phyloP scores from a whole-genome alignment of 1,140 invertebrate species.

The Dendrolimus kikuchii region DNA sequence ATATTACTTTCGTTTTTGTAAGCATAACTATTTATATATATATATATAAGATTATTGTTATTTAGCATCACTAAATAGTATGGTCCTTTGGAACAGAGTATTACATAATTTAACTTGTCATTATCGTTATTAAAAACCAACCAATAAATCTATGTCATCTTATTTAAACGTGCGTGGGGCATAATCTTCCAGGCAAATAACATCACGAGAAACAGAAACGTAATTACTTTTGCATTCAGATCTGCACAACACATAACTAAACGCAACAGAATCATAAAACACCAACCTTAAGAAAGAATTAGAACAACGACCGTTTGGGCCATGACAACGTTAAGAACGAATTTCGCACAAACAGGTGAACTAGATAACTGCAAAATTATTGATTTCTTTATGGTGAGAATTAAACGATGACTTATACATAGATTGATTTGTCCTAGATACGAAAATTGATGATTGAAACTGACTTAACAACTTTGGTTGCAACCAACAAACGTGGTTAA shows the following conservation, averaged over 20 bases:
- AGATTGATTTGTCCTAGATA: conserved; percentile 2
- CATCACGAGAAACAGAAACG: conserved; percentile 4
- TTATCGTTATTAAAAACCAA: conserved; percentile 4
- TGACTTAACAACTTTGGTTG: no score
- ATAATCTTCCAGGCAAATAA: no score
- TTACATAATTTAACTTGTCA: conserved; percentile 13
- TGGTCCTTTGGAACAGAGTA: background rate
- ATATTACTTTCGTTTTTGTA: no score
- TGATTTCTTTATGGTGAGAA: background rate
- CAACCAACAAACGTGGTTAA: no score
- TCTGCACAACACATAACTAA: conserved; percentile 2
- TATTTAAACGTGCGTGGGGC: no score
- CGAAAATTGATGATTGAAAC: background rate
- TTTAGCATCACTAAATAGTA: no score
- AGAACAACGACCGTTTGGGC: conserved; percentile 18
- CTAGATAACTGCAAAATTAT: conserved; percentile 6
- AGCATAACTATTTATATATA: no score
- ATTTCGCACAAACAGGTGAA: conserved; percentile 15
- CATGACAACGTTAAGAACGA: conserved; percentile 15
- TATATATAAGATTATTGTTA: no score
- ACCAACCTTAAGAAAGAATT: conserved; percentile 17
- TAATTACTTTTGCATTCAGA: conserved; percentile 9
- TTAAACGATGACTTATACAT: no score
- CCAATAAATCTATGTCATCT: no score
- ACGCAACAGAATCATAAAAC: conserved; percentile 10